Base-by-base conservation (phyloP, 1,140 invertebrate species). In the Drosophila melanica region DNA sequence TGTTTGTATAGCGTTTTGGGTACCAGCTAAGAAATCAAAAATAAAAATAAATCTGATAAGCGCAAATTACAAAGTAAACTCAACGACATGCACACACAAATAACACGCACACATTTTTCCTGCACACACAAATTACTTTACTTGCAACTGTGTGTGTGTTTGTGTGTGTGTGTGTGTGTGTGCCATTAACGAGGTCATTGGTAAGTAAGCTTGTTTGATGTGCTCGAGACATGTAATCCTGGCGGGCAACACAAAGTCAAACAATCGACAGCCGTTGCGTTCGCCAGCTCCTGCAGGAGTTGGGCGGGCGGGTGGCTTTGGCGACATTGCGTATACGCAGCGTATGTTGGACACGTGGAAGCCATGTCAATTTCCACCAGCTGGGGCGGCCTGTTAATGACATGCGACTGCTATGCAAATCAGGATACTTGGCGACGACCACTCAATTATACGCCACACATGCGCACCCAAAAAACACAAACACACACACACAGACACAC, bases 121-220 rank as follows among this genome's bases (percentile, higher is more conserved):
- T 35, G 14, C 30, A 39, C 18, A 55, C 10, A 59, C 23, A 6
- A 51, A 33, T 51, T 33, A n/a, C 55, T 18, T 2, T 59, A 47
- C 23, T 35, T 71, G 35, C 30, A 33, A 33, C 8, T 59, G 18
- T 65, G 48, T 44, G 41, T 53, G 39, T 53, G 62, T 12, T 42
- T 60, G 53, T 54, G n/a, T 62, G 33, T 48, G 30, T 65, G 51
- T 35, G 35, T 53, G 45, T 62, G 50, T 51, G 41, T 39, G 63
- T 55, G 77, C 77, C 84, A 89, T 89, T 89, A 89, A 89, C 84
- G 84, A 89, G 84, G 84, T 84, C 84, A 89, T 84, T 84, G 84
- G 79, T 89, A 89, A 89, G 84, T 80, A 89, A 89, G 77, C 84
- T 90, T 89, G 77, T 89, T 89, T 89, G 84, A 89, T 89, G 84